Evolutionary conservation across 2,888 invertebrate species (phyloP).

Genomic region (Iphiclides podalirius): DNA sequence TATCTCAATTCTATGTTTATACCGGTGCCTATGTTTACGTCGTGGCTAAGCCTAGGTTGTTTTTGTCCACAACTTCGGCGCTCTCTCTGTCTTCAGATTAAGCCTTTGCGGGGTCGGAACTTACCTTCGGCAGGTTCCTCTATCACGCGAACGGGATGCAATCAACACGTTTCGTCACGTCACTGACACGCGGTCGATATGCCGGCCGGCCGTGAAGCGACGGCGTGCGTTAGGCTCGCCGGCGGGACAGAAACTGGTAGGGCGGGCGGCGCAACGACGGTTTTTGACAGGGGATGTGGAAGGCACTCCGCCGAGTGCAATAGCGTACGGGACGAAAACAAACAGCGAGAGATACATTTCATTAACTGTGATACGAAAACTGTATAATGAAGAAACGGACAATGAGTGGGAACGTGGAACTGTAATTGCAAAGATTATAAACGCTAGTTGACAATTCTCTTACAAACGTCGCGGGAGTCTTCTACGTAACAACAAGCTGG

Average conservation of each 20-base stretch:
- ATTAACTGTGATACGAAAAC: no score
- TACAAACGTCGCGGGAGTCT: no score
- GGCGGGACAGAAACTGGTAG: slow-evolving; percentile 49
- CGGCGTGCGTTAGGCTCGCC: slow-evolving; percentile 53
- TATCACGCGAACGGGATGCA: slow-evolving; percentile 38
- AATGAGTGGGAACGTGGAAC: no score
- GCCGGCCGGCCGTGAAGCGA: slow-evolving; percentile 29
- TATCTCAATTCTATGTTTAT: background rate
- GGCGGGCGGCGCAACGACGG: slow-evolving; percentile 46
- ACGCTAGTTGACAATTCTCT: no score
- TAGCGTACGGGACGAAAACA: slow-evolving; percentile 14
- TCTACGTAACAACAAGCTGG: no score
- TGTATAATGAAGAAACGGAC: background rate
- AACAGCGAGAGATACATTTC: slow-evolving; percentile 5
- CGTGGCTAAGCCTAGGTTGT: background rate
- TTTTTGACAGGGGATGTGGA: slow-evolving; percentile 33
- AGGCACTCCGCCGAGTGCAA: slow-evolving; percentile 26
- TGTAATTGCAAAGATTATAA: no score
- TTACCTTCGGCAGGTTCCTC: slow-evolving; percentile 20
- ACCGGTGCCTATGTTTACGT: background rate
- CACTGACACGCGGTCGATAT: slow-evolving; percentile 51
- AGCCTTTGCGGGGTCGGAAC: slow-evolving; percentile 1
- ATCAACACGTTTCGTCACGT: slow-evolving; percentile 39
- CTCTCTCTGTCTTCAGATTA: background rate
- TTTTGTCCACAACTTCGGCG: background rate